Evolutionary conservation across 2,797 vertebrate genomes (phyloP), one percentile per base, ranked within the genome.

Genomic region (Leontocebus nigricollis): DNA sequence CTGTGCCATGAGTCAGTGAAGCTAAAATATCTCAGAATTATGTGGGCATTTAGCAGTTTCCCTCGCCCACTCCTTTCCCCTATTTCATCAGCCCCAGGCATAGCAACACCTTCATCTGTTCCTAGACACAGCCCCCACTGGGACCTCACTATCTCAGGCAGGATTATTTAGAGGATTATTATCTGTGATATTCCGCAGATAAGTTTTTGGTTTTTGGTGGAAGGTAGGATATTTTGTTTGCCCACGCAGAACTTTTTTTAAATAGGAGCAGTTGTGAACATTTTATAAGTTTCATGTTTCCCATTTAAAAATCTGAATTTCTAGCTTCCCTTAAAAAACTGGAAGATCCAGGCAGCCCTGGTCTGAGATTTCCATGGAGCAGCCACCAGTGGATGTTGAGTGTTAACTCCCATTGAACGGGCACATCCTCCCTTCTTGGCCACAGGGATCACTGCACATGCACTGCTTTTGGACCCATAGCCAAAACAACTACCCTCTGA

Each of bases 361-460:
- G 44, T 33, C 4, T 7, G 26, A 24, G 52, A 30, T 36, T 80
- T 48, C 70, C 41, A 91, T 3, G 4, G 9, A 75, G 20, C 19
- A 72, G 27, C 50, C 39, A 50, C 30, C 33, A 88, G 77, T 22
- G 36, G 39, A 50, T 11, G 44, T 20, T 10, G 17, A 64, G 6
- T 19, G 24, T 27, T 44, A 30, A 55, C 46, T 26, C 70, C 30
- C 64, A 27, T 1, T 4, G 26, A 20, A 61, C 12, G 5, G 13
- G 48, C 6, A 17, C 0, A 0, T 7, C 22, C 17, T n/a, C 2
- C 10, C 27, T 8, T 11, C 39, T 11, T 2, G 41, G 90, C 36
- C 81, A 52, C 33, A 70, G 33, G 1, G 24, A 14, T 11, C 36
- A 72, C 61, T 80, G 50, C 24, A 4, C 2, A 7, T 1, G 17